These are phyloP conservation scores for Australoheros scitulus DNA, from an alignment of 2,113 vertebrate genomes.

Conservation along the genomic window DNA sequence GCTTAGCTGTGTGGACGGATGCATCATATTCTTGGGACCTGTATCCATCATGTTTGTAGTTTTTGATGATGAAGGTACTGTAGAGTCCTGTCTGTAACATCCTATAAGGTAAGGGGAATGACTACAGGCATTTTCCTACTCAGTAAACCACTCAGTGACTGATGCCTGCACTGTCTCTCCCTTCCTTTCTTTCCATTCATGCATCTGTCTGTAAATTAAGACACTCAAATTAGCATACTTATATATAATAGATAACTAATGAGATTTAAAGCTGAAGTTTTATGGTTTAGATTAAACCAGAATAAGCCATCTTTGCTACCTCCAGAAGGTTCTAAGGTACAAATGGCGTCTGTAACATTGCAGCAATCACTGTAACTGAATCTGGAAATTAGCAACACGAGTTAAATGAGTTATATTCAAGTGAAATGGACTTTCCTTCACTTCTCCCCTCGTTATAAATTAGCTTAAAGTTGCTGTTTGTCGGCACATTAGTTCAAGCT, in stretches of 20 bases:
- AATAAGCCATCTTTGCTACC: background rate
- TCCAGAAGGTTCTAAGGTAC: background rate
- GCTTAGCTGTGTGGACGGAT: too few relatives aligned
- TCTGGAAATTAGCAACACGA: background rate
- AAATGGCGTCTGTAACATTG: background rate
- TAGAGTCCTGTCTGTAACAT: background rate
- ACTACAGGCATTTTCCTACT: background rate
- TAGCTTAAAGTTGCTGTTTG: too few relatives aligned
- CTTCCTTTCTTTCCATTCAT: background rate
- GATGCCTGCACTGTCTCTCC: background rate
- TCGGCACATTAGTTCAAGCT: too few relatives aligned
- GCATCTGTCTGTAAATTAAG: background rate
- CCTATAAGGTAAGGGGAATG: background rate
- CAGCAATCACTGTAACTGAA: background rate
- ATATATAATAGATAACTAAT: background rate
- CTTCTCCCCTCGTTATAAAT: background rate
- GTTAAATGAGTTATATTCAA: background rate
- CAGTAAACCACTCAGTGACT: background rate
- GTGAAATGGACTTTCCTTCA: background rate
- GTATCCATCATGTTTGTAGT: too few relatives aligned
- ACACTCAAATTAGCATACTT: background rate
- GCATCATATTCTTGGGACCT: too few relatives aligned
- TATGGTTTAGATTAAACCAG: background rate
- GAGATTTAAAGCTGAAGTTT: background rate
- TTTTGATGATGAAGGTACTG: too few relatives aligned